phyloP scores from a whole-genome alignment of 2,888 invertebrate species.

The Lepidocyrtoides sp. region DNA sequence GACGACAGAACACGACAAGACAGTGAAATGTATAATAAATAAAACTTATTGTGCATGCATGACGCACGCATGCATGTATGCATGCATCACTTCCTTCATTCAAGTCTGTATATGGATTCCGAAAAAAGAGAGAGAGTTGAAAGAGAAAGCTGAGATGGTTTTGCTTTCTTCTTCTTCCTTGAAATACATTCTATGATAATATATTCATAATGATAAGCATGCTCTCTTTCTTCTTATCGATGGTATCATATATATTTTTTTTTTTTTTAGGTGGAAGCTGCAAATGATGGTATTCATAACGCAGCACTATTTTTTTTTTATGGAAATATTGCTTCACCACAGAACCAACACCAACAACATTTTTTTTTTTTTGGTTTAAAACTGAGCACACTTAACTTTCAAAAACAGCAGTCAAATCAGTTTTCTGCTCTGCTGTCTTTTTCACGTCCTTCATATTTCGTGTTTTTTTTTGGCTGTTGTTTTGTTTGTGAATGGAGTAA shows the following conservation, averaged over 20 bases:
- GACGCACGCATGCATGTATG: no score
- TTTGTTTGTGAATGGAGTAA: background rate
- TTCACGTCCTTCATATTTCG: background rate
- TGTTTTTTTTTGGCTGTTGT: background rate
- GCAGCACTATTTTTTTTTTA: slow-evolving; percentile 33
- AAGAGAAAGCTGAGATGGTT: no score
- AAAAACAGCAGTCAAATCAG: slow-evolving; percentile 18
- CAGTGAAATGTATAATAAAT: slow-evolving; percentile 47
- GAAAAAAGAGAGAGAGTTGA: no score
- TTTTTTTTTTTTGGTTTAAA: background rate
- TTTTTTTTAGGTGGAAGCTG: background rate
- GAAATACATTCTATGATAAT: background rate
- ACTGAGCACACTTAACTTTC: background rate
- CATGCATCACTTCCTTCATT: slow-evolving; percentile 18
- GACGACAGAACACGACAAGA: background rate
- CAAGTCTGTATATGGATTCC: background rate
- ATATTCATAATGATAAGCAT: background rate
- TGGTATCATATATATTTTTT: background rate
- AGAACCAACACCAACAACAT: no score
- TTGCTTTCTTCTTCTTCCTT: no score
- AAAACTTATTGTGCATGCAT: slow-evolving; percentile 35
- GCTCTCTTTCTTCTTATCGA: background rate
- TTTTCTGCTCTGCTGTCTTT: background rate
- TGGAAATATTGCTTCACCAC: slow-evolving; percentile 33
- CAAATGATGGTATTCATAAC: background rate